These are phyloP conservation scores for Drosophila gunungcola DNA, from an alignment of 1,140 invertebrate species.

Conservation along the genomic window DNA sequence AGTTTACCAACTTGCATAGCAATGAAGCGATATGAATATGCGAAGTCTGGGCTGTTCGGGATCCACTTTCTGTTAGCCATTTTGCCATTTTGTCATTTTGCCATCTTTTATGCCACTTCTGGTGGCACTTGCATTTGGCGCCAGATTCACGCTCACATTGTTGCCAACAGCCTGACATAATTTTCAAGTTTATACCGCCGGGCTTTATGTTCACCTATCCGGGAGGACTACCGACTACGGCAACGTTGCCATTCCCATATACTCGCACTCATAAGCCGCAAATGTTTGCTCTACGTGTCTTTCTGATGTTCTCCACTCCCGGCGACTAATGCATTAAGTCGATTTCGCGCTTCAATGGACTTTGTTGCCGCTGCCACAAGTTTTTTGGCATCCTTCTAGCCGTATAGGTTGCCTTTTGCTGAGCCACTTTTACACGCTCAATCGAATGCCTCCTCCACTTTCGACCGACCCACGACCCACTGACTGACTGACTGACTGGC, in stretches of 20 bases:
- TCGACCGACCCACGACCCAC: conserved; percentile 1
- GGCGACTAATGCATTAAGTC: conserved; percentile 76
- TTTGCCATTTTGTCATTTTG: conserved; percentile 22
- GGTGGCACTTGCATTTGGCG: conserved; percentile 22
- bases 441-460: conserved; percentile 65
- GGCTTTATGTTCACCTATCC: conserved; percentile 20
- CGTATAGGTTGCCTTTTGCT: conserved; percentile 23
- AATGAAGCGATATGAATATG: conserved; percentile 65
- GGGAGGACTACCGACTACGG: background rate
- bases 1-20: conserved; percentile 70
- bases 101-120: conserved; percentile 8
- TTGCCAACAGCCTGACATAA: conserved; percentile 32
- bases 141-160: conserved; percentile 14
- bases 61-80: conserved; percentile 9
- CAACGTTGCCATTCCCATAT: background rate
- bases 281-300: conserved; percentile 75
- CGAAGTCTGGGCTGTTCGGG: conserved; percentile 10
- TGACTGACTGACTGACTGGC: conserved; percentile 11
- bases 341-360: conserved; percentile 75
- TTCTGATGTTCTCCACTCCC: conserved; percentile 28
- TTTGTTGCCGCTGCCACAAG: conserved; percentile 62
- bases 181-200: conserved; percentile 47
- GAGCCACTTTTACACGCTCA: conserved; percentile 77
- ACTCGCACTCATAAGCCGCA: conserved; percentile 47
- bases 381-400: conserved; percentile 45